Evolutionary conservation across 2,797 vertebrate species (phyloP).

Genomic region (Sebastes steindachneri): DNA sequence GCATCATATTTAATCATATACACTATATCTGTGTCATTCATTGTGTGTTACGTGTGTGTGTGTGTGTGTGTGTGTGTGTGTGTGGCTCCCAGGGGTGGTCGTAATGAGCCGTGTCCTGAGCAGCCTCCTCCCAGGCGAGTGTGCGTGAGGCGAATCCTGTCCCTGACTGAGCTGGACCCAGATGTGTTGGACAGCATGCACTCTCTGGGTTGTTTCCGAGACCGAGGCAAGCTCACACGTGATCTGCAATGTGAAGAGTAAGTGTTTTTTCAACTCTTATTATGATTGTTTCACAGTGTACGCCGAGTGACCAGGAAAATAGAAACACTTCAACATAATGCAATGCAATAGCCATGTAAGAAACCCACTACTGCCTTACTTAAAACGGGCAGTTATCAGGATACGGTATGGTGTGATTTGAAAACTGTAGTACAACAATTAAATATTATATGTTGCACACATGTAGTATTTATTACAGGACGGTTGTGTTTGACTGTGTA

Average conservation of each 20-base stretch:
- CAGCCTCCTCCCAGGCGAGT: constrained; percentile 90
- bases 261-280: constrained; percentile 39
- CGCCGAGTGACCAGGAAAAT: not conserved
- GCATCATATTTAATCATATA: not conserved
- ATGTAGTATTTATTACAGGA: not conserved
- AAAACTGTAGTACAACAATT: not conserved
- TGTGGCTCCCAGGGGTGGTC: constrained; percentile 82
- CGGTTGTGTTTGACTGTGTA: not conserved
- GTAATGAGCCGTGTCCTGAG: constrained; percentile 90
- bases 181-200: constrained; percentile 96
- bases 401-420: not conserved
- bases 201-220: constrained; percentile 93
- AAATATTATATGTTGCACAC: not conserved
- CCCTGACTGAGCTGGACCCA: constrained; percentile 92
- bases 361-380: not conserved
- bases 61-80: constrained; percentile 5
- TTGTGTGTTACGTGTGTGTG: constrained; percentile 12
- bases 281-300: not conserved
- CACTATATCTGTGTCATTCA: not conserved
- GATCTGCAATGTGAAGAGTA: constrained; percentile 93
- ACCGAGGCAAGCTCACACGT: constrained; percentile 89
- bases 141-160: constrained; percentile 88
- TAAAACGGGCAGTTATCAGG: not conserved
- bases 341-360: not conserved
- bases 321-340: not conserved